A percentile compares a stretch with the other conserved stretches of the same genome.
These are phyloP conservation scores for Aphelenchoides bicaudatus DNA, from an alignment of 2,888 invertebrate species.

Conservation along the genomic window DNA sequence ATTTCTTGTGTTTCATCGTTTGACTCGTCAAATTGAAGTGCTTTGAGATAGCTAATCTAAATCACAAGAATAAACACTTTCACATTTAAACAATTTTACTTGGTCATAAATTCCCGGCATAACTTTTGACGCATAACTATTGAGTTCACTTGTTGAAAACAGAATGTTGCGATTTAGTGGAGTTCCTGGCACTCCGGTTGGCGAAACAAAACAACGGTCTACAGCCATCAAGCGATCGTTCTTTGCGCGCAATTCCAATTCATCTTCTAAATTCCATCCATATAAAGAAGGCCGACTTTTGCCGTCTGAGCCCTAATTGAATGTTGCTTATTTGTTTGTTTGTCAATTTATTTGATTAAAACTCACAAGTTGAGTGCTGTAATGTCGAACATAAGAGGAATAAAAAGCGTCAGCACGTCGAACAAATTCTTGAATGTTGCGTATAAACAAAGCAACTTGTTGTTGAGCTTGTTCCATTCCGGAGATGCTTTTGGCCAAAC, in stretches of 20 bases:
- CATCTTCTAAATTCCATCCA: neutral
- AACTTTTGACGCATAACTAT: constrained; percentile 43
- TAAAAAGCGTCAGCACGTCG: constrained; percentile 24
- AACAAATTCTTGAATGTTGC: constrained; percentile 29
- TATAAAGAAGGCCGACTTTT: neutral
- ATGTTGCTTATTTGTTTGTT: too few species aligned
- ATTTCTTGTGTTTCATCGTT: too few species aligned
- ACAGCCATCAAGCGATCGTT: constrained; percentile 55
- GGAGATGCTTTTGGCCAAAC: constrained; percentile 27
- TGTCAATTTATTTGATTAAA: too few species aligned
- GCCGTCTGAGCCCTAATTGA: neutral
- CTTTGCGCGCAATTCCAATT: constrained; percentile 9
- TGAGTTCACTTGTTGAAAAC: constrained; percentile 56
- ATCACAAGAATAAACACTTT: too few species aligned
- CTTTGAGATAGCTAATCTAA: too few species aligned
- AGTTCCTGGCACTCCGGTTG: constrained; percentile 54
- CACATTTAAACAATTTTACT: too few species aligned
- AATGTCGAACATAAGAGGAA: too few species aligned
- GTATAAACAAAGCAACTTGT: constrained; percentile 27
- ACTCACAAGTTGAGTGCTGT: too few species aligned
- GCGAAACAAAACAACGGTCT: constrained; percentile 62
- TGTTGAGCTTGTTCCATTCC: constrained; percentile 31
- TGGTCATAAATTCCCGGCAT: constrained; percentile 47
- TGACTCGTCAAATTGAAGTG: too few species aligned
- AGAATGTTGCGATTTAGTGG: constrained; percentile 57